Conservation (phyloP, 2,888 invertebrate genomes). For the Achlya flavicornis region DNA sequence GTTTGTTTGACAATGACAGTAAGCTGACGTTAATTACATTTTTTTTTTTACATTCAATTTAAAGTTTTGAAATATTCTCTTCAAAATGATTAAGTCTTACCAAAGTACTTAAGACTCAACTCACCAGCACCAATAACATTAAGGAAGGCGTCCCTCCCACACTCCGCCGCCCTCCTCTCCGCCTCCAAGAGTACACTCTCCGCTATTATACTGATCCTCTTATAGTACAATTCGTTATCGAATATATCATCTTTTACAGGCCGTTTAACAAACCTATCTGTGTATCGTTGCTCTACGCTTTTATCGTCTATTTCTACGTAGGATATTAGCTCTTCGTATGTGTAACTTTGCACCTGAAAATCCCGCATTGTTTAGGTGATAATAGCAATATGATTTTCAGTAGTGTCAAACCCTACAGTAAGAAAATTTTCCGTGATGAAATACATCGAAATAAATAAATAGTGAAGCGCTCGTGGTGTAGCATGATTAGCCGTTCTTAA, state of each 20-base stretch:
- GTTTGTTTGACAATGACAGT: too few species aligned
- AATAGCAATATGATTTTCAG: too few species aligned
- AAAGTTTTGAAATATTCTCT: too few species aligned
- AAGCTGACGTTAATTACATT: too few species aligned
- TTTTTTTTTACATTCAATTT: too few species aligned
- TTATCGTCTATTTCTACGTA: constrained; percentile 55
- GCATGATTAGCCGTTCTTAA: too few species aligned
- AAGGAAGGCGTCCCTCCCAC: constrained; percentile 81
- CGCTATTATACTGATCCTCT: constrained; percentile 81
- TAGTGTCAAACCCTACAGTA: too few species aligned
- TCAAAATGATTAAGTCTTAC: too few species aligned
- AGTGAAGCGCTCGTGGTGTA: too few species aligned
- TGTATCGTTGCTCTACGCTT: constrained; percentile 51
- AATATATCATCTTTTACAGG: constrained; percentile 46
- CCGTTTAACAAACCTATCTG: constrained; percentile 57
- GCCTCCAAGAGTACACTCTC: constrained; percentile 86
- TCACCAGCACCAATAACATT: constrained; percentile 87
- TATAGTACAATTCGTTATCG: constrained; percentile 75
- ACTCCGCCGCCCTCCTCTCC: constrained; percentile 79
- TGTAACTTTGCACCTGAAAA: constrained; percentile 64
- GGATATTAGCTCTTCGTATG: constrained; percentile 58
- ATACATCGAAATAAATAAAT: too few species aligned
- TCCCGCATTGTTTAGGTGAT: too few species aligned
- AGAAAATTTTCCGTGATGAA: too few species aligned
- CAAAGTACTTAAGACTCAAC: constrained; percentile 19